Evolutionary conservation across 2,888 invertebrate species (phyloP).

Genomic region (Catocala sponsa): DNA sequence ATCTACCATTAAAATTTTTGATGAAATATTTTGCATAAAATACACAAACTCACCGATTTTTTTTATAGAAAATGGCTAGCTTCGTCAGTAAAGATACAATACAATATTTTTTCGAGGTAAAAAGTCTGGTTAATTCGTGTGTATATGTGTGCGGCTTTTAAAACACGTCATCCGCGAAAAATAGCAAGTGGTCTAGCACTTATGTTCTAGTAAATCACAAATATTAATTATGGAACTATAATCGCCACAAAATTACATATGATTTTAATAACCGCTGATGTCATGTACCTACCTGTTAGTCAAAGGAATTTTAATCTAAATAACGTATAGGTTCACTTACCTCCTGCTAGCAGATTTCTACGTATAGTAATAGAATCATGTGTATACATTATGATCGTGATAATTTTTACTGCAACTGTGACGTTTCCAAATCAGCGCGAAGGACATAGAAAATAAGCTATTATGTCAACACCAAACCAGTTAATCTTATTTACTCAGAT

Average conservation of each 20-base stretch:
- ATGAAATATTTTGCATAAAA: too few relatives aligned
- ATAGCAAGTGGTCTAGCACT: neutral
- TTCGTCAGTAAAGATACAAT: too few relatives aligned
- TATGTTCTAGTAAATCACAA: slow-evolving; percentile 12
- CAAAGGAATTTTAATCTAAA: slow-evolving; percentile 13
- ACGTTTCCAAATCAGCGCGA: slow-evolving; percentile 51
- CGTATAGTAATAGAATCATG: slow-evolving; percentile 24
- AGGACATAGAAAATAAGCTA: slow-evolving; percentile 52
- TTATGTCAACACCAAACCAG: slow-evolving; percentile 48
- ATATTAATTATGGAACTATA: slow-evolving; percentile 16
- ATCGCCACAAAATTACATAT: slow-evolving; percentile 13
- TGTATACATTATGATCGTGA: slow-evolving; percentile 42
- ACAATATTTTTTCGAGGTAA: too few relatives aligned
- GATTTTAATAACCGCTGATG: slow-evolving; percentile 23
- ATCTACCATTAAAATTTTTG: too few relatives aligned
- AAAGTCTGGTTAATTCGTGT: too few relatives aligned
- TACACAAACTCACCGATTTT: too few relatives aligned
- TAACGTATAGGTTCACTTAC: slow-evolving; percentile 21
- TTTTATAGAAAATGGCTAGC: too few relatives aligned
- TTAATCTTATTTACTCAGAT: slow-evolving; percentile 18
- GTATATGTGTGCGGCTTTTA: too few relatives aligned
- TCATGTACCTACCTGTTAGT: slow-evolving; percentile 21
- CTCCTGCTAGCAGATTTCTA: slow-evolving; percentile 12
- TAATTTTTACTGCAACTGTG: slow-evolving; percentile 65
- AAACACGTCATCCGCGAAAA: too few relatives aligned